Percentiles rank a stretch among this genome's conserved stretches.
Conservation (phyloP, 2,888 invertebrate genomes). For the Ephialtes manifestator region DNA sequence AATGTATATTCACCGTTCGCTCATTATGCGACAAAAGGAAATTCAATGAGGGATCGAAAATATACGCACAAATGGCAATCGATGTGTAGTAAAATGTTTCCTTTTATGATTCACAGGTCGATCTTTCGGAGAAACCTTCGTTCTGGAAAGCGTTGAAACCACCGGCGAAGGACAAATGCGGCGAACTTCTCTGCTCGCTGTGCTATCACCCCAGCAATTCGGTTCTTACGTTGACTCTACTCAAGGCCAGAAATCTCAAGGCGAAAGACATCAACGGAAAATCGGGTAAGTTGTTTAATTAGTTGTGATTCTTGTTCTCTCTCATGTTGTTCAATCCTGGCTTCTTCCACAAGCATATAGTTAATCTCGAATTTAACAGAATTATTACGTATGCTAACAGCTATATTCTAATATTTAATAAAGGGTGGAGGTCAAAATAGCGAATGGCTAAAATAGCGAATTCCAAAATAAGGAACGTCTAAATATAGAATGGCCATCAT, state of each 20-base stretch:
- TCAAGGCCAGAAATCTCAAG: constrained; percentile 97
- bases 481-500: no score
- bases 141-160: constrained; percentile 98
- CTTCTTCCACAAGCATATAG: not conserved
- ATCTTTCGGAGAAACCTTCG: constrained; percentile 96
- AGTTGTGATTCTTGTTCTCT: not conserved
- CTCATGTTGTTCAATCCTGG: not conserved
- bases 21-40: not conserved
- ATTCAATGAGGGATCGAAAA: not conserved
- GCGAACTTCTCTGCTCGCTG: constrained; percentile 95
- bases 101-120: constrained; percentile 89
- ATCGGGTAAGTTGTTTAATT: constrained; percentile 89
- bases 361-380: not conserved
- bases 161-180: constrained; percentile 97
- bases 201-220: constrained; percentile 99
- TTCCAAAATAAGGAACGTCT: no score
- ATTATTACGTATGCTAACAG: not conserved
- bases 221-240: constrained; percentile 94
- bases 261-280: constrained; percentile 99
- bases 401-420: no score
- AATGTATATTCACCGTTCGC: not conserved
- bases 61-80: not conserved
- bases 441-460: no score
- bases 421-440: no score
- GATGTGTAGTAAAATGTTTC: not conserved